These are phyloP conservation scores for Dolichotis patagonum DNA, from an alignment of 2,113 vertebrate species.

Conservation along the genomic window DNA sequence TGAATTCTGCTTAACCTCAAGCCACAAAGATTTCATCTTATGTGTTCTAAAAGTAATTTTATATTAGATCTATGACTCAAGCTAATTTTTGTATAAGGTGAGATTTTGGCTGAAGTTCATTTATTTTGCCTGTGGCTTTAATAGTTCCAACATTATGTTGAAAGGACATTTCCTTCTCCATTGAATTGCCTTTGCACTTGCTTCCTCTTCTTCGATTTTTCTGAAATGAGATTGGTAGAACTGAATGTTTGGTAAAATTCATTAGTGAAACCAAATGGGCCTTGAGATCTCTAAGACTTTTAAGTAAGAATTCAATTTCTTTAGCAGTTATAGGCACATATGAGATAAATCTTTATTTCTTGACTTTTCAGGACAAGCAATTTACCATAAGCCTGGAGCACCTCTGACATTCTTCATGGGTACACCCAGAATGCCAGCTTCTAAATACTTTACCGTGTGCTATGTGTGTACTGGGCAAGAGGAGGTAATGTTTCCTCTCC, in stretches of 20 bases:
- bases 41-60: background rate
- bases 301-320: conserved; percentile 29
- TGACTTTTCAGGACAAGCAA: background rate
- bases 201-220: background rate
- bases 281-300: conserved; percentile 6
- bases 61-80: background rate
- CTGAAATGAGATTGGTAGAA: background rate
- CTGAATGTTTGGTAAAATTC: background rate
- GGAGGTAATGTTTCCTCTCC: background rate
- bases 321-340: background rate
- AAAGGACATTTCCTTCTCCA: background rate
- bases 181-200: background rate
- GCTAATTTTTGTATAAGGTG: background rate
- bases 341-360: background rate
- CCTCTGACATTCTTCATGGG: background rate
- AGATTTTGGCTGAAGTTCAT: background rate
- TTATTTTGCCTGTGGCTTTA: background rate
- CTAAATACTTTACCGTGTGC: background rate
- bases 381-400: background rate
- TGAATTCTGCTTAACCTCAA: background rate
- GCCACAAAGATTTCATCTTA: background rate
- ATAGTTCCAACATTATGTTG: background rate
- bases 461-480: background rate
- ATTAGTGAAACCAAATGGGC: background rate
- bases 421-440: background rate